Percentiles rank a stretch among this genome's conserved stretches.
phyloP scores from a whole-genome alignment of 2,888 invertebrate genomes.

The Tridacna gigas region DNA sequence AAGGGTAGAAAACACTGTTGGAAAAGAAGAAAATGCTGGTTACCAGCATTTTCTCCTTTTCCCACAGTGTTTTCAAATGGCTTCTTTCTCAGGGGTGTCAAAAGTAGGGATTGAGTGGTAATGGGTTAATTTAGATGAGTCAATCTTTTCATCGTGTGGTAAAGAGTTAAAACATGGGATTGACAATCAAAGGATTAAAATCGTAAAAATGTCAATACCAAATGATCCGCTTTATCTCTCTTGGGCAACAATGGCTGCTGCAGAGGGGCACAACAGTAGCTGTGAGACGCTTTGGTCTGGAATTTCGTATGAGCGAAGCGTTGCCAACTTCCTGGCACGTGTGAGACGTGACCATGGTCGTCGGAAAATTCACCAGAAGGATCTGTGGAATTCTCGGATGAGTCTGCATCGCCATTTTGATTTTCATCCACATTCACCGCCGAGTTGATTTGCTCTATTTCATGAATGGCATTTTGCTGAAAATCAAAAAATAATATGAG shows the following conservation, averaged over 20 bases:
- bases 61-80: too few species aligned
- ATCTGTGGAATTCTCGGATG: constrained; percentile 63
- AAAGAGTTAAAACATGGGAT: too few species aligned
- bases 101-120: too few species aligned
- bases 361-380: constrained; percentile 63
- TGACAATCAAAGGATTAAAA: too few species aligned
- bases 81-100: too few species aligned
- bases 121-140: too few species aligned
- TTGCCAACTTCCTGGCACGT: constrained; percentile 71
- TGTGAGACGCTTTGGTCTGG: constrained; percentile 69
- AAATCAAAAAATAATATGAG: too few species aligned
- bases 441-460: constrained; percentile 55
- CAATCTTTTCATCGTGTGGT: too few species aligned
- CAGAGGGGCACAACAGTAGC: constrained; percentile 74
- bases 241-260: constrained; percentile 74
- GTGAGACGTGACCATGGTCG: constrained; percentile 48
- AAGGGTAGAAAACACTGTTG: too few species aligned
- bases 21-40: too few species aligned
- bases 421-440: constrained; percentile 32
- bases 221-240: constrained; percentile 70
- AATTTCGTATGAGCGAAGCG: constrained; percentile 75
- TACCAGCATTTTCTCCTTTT: too few species aligned
- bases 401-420: constrained; percentile 50
- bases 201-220: constrained; percentile 61
- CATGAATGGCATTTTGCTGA: constrained; percentile 48